Conservation (phyloP, 2,888 invertebrate species). For the Phalera bucephala region DNA sequence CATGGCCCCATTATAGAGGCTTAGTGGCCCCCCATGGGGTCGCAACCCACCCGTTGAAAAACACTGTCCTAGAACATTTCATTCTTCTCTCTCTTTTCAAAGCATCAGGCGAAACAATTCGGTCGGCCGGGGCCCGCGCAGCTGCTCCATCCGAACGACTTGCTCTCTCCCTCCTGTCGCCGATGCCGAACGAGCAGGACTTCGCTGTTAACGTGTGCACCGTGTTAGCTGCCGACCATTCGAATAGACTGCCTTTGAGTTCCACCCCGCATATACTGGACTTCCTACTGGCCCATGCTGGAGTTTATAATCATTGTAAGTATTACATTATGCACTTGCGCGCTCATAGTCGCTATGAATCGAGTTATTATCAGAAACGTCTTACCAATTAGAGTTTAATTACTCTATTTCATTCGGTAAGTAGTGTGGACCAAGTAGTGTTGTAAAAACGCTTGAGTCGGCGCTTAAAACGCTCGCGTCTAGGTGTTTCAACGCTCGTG, state of each 20-base stretch:
- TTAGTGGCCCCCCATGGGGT: too few species aligned
- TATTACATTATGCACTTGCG: conserved; percentile 22
- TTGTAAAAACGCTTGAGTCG: too few species aligned
- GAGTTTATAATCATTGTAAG: conserved; percentile 94
- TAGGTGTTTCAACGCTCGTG: too few species aligned
- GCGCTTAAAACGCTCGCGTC: too few species aligned
- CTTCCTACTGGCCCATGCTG: conserved; percentile 95
- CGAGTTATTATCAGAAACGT: too few species aligned
- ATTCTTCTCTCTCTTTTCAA: conserved; percentile 17
- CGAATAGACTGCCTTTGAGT: conserved; percentile 92
- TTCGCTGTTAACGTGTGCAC: conserved; percentile 99
- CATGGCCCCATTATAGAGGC: too few species aligned
- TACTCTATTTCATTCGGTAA: too few species aligned
- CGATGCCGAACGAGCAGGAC: conserved; percentile 99
- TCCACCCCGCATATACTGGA: conserved; percentile 94
- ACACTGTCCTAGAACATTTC: too few species aligned
- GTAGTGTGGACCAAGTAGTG: too few species aligned
- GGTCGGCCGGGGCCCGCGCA: conserved; percentile 46
- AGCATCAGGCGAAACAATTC: conserved; percentile 72
- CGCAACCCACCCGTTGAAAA: too few species aligned
- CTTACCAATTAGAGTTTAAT: too few species aligned
- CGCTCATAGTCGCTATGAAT: too few species aligned
- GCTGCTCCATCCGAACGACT: conserved; percentile 88
- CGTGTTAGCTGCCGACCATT: conserved; percentile 96
- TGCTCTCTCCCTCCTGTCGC: conserved; percentile 95